Evolutionary conservation across 2,113 vertebrate species (phyloP), one percentile per base, ranked within the genome.

Genomic region (Bujurquina vittata): DNA sequence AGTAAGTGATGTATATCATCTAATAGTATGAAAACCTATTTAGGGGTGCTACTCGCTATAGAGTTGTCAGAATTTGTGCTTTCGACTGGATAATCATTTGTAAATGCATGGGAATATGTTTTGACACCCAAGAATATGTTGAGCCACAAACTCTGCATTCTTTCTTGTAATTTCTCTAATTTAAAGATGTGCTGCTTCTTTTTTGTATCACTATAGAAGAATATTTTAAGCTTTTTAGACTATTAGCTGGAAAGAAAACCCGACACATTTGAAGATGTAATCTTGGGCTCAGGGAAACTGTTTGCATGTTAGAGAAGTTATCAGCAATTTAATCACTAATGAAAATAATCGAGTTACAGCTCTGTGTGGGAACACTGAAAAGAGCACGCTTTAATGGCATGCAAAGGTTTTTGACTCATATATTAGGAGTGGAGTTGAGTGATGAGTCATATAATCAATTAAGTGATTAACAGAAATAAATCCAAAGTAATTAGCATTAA

Each of bases 1-100:
- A 72, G 46, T 54, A 72, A 72, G 31, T 54, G 46, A 72, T 72
- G 46, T 54, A 33, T 72, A 72, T 72, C 17, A 54, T 60, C 59
- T 43, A 35, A 58, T 37, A 8, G 63, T 46, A 15, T 59, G 12
- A 78, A 84, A 23, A 18, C 40, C 54, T 55, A 61, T 40, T 75
- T 31, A 3, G 22, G 23, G 23, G 56, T 75, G n/a, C 43, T n/a
- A 1, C 31, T 73, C 61, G 14, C 37, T 62, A 31, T 43, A 43
- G 11, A 54, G 69, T 55, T 81, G 22, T 46, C 58, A 46, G 29
- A 62, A 74, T 33, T 43, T 23, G 10, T 22, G 18, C 22, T 63
- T 55, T 54, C 52, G 20, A 2, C 14, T 12, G 26, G 37, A 52
- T 59, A 18, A 60, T 73, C 22, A n/a, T 52, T 35, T 80, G 10